phyloP scores from a whole-genome alignment of 2,113 vertebrate genomes.

The Aix galericulata region DNA sequence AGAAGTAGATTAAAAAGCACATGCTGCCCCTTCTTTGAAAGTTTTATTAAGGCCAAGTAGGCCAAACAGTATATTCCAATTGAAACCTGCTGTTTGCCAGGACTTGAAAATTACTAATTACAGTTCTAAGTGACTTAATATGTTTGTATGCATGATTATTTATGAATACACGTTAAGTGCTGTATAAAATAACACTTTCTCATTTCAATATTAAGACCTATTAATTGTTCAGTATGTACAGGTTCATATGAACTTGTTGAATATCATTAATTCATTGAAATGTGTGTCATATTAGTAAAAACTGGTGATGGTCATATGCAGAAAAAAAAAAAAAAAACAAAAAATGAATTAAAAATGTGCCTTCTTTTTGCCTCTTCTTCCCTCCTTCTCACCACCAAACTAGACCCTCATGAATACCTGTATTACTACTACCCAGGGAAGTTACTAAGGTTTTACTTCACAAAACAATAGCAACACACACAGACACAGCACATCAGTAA shows the following conservation, averaged over 20 bases:
- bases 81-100: slow-evolving; percentile 73
- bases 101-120: slow-evolving; percentile 83
- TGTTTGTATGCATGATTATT: slow-evolving; percentile 83
- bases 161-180: slow-evolving; percentile 70
- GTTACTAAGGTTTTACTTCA: neutral
- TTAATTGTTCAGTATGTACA: slow-evolving; percentile 21
- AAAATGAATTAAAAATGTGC: neutral
- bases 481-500: neutral
- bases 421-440: neutral
- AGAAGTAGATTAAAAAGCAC: slow-evolving; percentile 78
- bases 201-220: slow-evolving; percentile 58
- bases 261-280: slow-evolving; percentile 19
- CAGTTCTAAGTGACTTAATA: slow-evolving; percentile 75
- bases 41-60: slow-evolving; percentile 79
- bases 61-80: slow-evolving; percentile 74
- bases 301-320: neutral
- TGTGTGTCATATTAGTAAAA: neutral
- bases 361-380: neutral
- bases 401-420: neutral
- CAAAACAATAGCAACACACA: neutral
- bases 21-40: slow-evolving; percentile 75
- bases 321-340: slow-evolving; percentile 17
- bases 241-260: slow-evolving; percentile 54
- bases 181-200: slow-evolving; percentile 58
- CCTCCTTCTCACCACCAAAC: neutral